Evolutionary conservation across 2,888 invertebrate genomes (phyloP), one percentile per base, ranked within the genome.

Genomic region (Cyaniris semiargus): DNA sequence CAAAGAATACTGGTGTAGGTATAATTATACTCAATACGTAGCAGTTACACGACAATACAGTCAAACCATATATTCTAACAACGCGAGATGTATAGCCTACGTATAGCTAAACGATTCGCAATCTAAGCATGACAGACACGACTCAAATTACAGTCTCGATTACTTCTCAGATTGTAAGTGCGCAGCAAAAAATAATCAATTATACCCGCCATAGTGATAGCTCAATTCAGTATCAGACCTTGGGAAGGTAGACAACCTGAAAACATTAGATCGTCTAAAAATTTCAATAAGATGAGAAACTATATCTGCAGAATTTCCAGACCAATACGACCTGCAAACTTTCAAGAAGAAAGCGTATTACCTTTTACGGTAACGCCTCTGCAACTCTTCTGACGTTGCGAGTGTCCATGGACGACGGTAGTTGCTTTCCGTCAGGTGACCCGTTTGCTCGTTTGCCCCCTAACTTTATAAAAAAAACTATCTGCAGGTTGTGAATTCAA

Each of bases 121-220:
- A 38, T 34, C 34, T 71, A 71, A 71, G 34, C 71, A 71, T 71
- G 71, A 71, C 71, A 38, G 71, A 71, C 71, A 71, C 38, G 21
- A 38, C 71, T 71, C 71, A 8, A 71, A 71, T 71, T 38, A 71
- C 71, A 10, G 71, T 10, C 66, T 66, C 66, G 66, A 66, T 66
- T 31, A 66, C 27, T 66, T 66, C 66, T 66, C 27, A 66, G 66
- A 31, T 31, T 66, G 13, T 66, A 66, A 31, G 5, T 66, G 27
- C 66, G 66, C 38, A n/a, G 71, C 71, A 71, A 71, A 71, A 71
- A 71, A 38, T 71, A 38, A 71, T 38, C 71, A 27, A 66, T 31
- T 66, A 31, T 1, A 31, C 27, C 66, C 27, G 27, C 13, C 66
- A 31, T 31, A 15, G 27, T 66, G 60, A 66, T 66, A 66, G 66